These are phyloP conservation scores for Drosophila helvetica DNA, from an alignment of 2,888 invertebrate species.

Conservation along the genomic window DNA sequence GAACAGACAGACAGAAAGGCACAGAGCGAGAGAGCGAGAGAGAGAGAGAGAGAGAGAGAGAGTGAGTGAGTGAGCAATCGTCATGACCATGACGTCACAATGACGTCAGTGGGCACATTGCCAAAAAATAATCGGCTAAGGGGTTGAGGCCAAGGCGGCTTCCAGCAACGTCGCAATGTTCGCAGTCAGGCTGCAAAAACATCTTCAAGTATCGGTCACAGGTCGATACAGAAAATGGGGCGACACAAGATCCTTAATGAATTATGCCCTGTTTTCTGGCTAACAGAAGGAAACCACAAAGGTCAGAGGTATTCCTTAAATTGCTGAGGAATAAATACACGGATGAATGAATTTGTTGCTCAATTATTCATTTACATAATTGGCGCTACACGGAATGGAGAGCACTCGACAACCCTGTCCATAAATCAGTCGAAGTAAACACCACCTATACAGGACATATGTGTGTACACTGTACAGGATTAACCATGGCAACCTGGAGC, in stretches of 20 bases:
- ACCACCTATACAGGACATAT: too few relatives aligned
- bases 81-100: constrained; percentile 70
- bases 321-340: background rate
- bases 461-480: background rate
- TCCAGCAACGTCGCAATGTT: constrained; percentile 7
- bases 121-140: constrained; percentile 23
- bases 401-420: background rate
- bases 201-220: background rate
- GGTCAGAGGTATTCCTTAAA: background rate
- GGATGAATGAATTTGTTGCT: too few relatives aligned
- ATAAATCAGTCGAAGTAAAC: background rate
- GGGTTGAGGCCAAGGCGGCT: constrained; percentile 11
- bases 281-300: background rate
- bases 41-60: constrained; percentile 1
- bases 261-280: background rate
- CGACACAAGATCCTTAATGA: constrained; percentile 1
- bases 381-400: background rate
- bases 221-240: constrained; percentile 18
- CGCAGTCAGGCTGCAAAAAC: constrained; percentile 10
- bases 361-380: too few relatives aligned
- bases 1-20: constrained; percentile 3
- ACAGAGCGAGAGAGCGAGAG: background rate
- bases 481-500: constrained; percentile 28
- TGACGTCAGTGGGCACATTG: constrained; percentile 68
- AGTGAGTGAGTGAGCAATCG: constrained; percentile 44